Base-by-base conservation (phyloP, 2,113 vertebrate species). In the Sorex fumeus region DNA sequence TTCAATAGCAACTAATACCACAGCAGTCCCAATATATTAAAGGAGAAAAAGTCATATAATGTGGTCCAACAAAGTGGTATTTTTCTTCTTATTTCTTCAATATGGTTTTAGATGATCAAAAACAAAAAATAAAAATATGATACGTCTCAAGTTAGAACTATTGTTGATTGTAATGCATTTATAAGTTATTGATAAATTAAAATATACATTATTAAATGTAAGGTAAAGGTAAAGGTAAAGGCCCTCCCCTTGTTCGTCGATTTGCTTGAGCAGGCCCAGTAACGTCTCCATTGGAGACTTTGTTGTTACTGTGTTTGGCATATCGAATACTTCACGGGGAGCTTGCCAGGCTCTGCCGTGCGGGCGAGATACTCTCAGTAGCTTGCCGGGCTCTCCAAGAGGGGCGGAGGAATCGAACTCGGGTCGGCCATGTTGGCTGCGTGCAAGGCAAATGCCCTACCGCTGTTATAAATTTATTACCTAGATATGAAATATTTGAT, bases 401-500 rank as follows among this genome's bases (percentile, higher is more conserved):
- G n/a, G n/a, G n/a, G n/a, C n/a, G n/a, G n/a, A n/a, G n/a, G n/a
- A n/a, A n/a, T n/a, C n/a, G n/a, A n/a, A n/a, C n/a, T n/a, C n/a
- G n/a, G n/a, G n/a, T n/a, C n/a, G n/a, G n/a, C n/a, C n/a, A n/a
- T n/a, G n/a, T n/a, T n/a, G n/a, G n/a, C n/a, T n/a, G n/a, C n/a
- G n/a, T n/a, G n/a, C n/a, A n/a, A n/a, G n/a, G n/a, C n/a, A n/a
- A n/a, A n/a, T n/a, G n/a, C n/a, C n/a, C n/a, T n/a, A n/a, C n/a
- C n/a, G n/a, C n/a, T 66, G 28, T 81, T 77, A 27, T 21, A 18
- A 57, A 57, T 50, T 50, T 72, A 86, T 27, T 60, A 28, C 16
- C 28, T n/a, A 84, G 62, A 77, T 78, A 84, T 6, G 19, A 93
- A 93, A 70, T 88, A 71, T 72, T n/a, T 40, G 50, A 11, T 83